Percentiles rank a stretch among this genome's conserved stretches.
Evolutionary conservation across 2,888 invertebrate species (phyloP).

Genomic region (Erebia ligea): DNA sequence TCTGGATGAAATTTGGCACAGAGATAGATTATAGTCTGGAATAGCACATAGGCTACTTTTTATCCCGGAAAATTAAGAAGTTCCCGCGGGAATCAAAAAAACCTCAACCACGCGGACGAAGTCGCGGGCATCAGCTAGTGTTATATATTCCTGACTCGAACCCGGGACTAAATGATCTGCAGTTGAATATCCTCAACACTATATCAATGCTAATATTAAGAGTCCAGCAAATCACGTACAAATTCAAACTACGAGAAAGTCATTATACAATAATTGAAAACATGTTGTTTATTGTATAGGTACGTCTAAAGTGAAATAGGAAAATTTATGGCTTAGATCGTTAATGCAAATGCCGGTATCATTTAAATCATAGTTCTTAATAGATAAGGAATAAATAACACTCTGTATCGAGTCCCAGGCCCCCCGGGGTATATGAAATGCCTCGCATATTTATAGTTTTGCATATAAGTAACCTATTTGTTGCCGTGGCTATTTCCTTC

Average conservation of each 20-base stretch:
- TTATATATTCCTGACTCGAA: too few relatives aligned
- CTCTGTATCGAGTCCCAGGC: constrained; percentile 35
- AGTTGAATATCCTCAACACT: too few relatives aligned
- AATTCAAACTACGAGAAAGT: neutral
- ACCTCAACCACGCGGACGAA: too few relatives aligned
- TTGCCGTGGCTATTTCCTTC: constrained; percentile 28
- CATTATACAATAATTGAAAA: constrained; percentile 12
- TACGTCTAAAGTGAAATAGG: constrained; percentile 5
- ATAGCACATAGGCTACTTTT: too few relatives aligned
- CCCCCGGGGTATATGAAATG: constrained; percentile 38
- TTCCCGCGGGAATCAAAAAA: too few relatives aligned
- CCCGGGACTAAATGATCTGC: too few relatives aligned
- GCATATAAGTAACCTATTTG: constrained; percentile 29
- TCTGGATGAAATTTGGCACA: too few relatives aligned
- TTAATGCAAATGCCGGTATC: constrained; percentile 31
- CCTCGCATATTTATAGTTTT: constrained; percentile 37
- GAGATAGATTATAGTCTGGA: too few relatives aligned
- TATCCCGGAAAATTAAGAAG: too few relatives aligned
- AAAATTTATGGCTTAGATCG: constrained; percentile 18
- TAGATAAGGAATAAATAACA: constrained; percentile 33
- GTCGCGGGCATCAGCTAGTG: too few relatives aligned
- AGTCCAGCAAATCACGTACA: neutral
- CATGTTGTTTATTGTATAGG: constrained; percentile 4
- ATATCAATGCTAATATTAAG: neutral
- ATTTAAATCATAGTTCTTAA: constrained; percentile 34